Evolutionary conservation across 2,888 invertebrate species (phyloP), one percentile per base, ranked within the genome.

Genomic region (Mylabris sibirica): DNA sequence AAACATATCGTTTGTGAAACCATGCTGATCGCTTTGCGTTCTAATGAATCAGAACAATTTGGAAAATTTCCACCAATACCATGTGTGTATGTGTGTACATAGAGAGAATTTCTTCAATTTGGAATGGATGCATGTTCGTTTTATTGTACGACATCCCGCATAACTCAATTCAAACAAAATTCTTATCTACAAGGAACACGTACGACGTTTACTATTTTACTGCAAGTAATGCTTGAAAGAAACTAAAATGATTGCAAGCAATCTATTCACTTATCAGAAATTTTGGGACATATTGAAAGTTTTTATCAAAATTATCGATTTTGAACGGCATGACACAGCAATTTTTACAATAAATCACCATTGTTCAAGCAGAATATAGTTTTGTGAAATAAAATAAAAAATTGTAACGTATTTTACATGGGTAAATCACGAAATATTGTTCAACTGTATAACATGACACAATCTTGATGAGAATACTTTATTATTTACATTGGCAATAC

Each of bases 171-270:
- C 34, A 35, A n/a, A 20, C 20, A 22, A 57, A 63, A 41, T 63
- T 63, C 63, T 63, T 63, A 66, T 66, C 59, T 63, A 63, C 63
- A 12, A 17, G 12, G 66, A 53, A 61, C 59, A 63, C 59, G 59
- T 63, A 22, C 63, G 63, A 63, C 66, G 34, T 22, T 30, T 49
- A 66, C 60, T 66, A 66, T 66, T 57, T 66, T 35, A 61, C 61
- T 30, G 44, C 49, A 61, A 41, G 59, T 53, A 63, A 53, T 59
- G 44, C 63, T 59, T 63, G 63, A 59, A 26, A 63, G 60, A 63
- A 63, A 41, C 41, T 26, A 20, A 20, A 49, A 11, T 9, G 41
- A 66, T 66, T 53, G 30, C 63, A 66, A 66, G 63, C 66, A 66
- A 66, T 66, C 17, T 63, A 59, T 63, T 62, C 59, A 63, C 22